Conservation (phyloP, 2,888 invertebrate species). For the Hofmannophila pseudospretella region DNA sequence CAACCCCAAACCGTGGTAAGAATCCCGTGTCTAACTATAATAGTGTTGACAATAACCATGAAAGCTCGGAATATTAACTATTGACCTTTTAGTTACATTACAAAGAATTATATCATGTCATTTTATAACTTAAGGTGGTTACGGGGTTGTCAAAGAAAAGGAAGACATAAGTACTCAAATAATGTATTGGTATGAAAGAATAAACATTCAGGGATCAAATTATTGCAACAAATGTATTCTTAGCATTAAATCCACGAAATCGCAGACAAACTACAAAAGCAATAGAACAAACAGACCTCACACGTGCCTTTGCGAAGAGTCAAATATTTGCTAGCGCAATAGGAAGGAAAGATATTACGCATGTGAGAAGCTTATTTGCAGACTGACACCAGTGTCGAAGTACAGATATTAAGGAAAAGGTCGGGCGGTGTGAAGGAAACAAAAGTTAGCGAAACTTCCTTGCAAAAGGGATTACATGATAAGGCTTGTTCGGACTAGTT, state of each 20-base stretch:
- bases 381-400: background rate
- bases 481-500: background rate
- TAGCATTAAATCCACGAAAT: background rate
- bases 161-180: no score
- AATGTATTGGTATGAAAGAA: no score
- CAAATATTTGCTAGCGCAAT: conserved; percentile 13
- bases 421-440: background rate
- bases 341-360: conserved; percentile 8
- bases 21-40: no score
- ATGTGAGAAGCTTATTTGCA: conserved; percentile 14
- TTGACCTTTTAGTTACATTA: no score
- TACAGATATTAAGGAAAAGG: background rate
- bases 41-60: no score
- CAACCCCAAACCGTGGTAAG: no score
- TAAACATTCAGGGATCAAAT: no score
- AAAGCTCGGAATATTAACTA: no score
- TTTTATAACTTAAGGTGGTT: no score
- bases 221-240: no score
- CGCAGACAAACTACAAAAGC: background rate
- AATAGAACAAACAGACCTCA: background rate
- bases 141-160: no score
- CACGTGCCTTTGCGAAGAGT: background rate
- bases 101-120: no score
- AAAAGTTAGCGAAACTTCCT: background rate
- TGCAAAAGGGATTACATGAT: background rate